Conservation (phyloP, 2,888 invertebrate species). For the Gymnoscelis rufifasciata region DNA sequence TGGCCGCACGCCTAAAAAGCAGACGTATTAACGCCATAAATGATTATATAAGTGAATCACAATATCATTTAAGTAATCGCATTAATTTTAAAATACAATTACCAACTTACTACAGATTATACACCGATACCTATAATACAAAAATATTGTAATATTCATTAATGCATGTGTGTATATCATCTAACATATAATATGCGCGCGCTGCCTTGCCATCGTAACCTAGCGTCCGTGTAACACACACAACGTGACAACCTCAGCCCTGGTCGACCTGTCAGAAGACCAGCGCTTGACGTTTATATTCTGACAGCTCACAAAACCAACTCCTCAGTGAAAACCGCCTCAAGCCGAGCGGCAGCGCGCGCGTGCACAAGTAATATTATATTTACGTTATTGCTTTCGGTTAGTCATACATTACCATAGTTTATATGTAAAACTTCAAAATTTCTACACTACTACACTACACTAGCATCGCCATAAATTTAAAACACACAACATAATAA, state of each 20-base stretch:
- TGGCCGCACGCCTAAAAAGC: constrained; percentile 70
- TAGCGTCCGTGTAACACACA: constrained; percentile 21
- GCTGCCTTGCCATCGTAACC: constrained; percentile 49
- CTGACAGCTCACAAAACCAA: constrained; percentile 12
- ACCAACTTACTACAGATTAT: constrained; percentile 72
- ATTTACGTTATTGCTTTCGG: constrained; percentile 74
- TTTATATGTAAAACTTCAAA: constrained; percentile 75
- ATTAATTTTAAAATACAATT: constrained; percentile 59
- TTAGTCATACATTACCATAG: constrained; percentile 57
- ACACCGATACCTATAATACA: constrained; percentile 74
- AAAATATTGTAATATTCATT: constrained; percentile 70
- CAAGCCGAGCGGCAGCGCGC: constrained; percentile 57
- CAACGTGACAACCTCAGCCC: constrained; percentile 13
- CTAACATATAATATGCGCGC: constrained; percentile 58
- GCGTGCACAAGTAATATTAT: constrained; percentile 56
- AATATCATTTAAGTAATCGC: constrained; percentile 50
- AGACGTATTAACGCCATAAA: constrained; percentile 49
- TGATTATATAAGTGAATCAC: constrained; percentile 50
- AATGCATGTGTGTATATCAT: constrained; percentile 67
- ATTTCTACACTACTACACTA: constrained; percentile 72
- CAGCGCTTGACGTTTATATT: constrained; percentile 10
- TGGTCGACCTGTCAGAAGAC: constrained; percentile 7
- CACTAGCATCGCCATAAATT: constrained; percentile 75
- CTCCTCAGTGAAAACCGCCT: constrained; percentile 3
- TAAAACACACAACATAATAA: constrained; percentile 72